phyloP scores from a whole-genome alignment of 2,797 vertebrate genomes.

The Orientallactaga sibirica region DNA sequence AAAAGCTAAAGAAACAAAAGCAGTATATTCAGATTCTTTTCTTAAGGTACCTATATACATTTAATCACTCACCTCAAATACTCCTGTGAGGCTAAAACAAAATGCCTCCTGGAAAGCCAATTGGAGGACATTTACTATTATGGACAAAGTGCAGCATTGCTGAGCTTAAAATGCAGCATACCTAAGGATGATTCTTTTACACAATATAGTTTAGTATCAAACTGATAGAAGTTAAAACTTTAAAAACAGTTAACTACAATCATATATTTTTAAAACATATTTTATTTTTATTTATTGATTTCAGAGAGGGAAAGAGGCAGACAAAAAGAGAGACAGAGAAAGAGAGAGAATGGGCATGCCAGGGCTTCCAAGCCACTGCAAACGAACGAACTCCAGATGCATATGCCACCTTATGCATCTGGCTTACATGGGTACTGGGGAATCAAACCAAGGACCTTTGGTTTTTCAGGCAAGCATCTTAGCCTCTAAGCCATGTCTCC shows the following conservation, averaged over 20 bases:
- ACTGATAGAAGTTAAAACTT: constrained; percentile 82
- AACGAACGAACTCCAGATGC: too few species aligned
- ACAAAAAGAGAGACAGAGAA: too few species aligned
- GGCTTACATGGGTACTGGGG: too few species aligned
- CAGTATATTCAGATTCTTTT: constrained; percentile 98
- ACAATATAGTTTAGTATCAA: constrained; percentile 87
- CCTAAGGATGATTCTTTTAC: constrained; percentile 91
- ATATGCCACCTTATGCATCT: too few species aligned
- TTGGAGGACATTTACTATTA: constrained; percentile 90
- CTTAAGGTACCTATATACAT: constrained; percentile 99
- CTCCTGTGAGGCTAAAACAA: constrained; percentile 90
- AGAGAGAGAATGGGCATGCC: too few species aligned
- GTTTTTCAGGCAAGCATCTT: too few species aligned
- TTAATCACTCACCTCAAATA: constrained; percentile 92
- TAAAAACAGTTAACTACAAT: constrained; percentile 45
- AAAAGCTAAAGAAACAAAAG: constrained; percentile 93
- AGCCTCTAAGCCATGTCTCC: too few species aligned
- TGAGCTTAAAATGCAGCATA: constrained; percentile 96
- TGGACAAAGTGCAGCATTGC: constrained; percentile 99
- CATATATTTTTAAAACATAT: constrained; percentile 28
- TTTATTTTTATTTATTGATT: too few species aligned
- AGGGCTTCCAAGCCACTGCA: too few species aligned
- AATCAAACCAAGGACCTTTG: too few species aligned
- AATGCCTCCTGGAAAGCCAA: constrained; percentile 88
- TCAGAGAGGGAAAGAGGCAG: too few species aligned